Evolutionary conservation across 2,113 vertebrate species (phyloP).

Genomic region (Coptodon bakossiorum): DNA sequence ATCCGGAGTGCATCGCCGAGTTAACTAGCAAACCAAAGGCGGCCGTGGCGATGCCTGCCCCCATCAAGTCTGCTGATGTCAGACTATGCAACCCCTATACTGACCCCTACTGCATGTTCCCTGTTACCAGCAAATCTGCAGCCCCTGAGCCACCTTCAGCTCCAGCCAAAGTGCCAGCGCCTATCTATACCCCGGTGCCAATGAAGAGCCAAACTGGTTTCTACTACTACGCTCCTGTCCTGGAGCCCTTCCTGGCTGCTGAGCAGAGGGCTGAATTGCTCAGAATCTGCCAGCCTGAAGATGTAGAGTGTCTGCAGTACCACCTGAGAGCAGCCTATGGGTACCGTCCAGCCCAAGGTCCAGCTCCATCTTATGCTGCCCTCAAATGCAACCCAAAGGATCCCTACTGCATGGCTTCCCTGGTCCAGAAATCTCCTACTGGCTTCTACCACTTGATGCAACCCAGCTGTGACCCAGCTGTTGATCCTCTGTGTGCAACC

Average conservation of each 20-base stretch:
- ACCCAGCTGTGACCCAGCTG: slow-evolving; percentile 65
- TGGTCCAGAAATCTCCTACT: slow-evolving; percentile 58
- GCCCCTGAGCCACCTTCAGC: slow-evolving; percentile 18
- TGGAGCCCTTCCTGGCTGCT: slow-evolving; percentile 64
- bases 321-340: slow-evolving; percentile 73
- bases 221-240: slow-evolving; percentile 62
- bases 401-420: slow-evolving; percentile 65
- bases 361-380: slow-evolving; percentile 63
- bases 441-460: slow-evolving; percentile 62
- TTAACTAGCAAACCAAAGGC: slow-evolving; percentile 73
- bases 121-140: background rate
- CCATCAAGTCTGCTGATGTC: slow-evolving; percentile 52
- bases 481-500: slow-evolving; percentile 64
- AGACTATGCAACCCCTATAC: slow-evolving; percentile 70
- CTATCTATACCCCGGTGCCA: slow-evolving; percentile 56
- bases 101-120: slow-evolving; percentile 70
- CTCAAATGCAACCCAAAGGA: slow-evolving; percentile 70
- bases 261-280: slow-evolving; percentile 69
- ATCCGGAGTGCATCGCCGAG: slow-evolving; percentile 75
- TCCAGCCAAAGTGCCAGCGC: slow-evolving; percentile 46
- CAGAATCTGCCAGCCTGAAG: slow-evolving; percentile 71
- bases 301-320: slow-evolving; percentile 75
- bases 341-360: slow-evolving; percentile 59
- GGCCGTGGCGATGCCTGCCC: slow-evolving; percentile 61
- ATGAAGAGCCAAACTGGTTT: slow-evolving; percentile 49